Conservation (phyloP, 2,888 invertebrate genomes). For the Tiliacea citrago region DNA sequence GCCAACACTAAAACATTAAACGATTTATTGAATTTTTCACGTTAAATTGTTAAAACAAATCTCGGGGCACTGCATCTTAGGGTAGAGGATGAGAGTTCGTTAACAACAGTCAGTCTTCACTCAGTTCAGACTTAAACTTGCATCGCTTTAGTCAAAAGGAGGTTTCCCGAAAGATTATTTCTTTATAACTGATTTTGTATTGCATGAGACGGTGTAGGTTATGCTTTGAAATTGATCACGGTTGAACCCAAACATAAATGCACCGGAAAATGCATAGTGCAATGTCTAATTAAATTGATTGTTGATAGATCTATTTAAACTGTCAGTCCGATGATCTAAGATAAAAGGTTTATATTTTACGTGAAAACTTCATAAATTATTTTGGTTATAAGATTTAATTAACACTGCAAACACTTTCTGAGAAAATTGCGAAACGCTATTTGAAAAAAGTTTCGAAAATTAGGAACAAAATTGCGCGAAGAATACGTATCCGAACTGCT, state of each 20-base stretch:
- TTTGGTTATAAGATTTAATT: not conserved
- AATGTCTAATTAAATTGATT: not conserved
- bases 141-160: not conserved
- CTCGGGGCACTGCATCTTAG: not conserved
- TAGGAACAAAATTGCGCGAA: not conserved
- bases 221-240: not conserved
- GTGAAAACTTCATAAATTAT: not conserved
- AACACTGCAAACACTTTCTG: conserved; percentile 22
- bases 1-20: not conserved
- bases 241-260: not conserved
- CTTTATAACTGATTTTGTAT: not conserved
- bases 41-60: not conserved
- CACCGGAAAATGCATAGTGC: not conserved
- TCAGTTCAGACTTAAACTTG: not conserved
- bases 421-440: not conserved
- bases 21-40: not conserved
- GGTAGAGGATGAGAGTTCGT: not conserved
- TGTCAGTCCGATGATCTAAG: not conserved
- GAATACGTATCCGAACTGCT: not conserved
- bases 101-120: not conserved
- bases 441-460: not conserved
- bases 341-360: not conserved
- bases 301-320: not conserved
- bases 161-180: not conserved
- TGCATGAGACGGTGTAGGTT: no score